A percentile compares a stretch with the other conserved stretches of the same genome.
Evolutionary conservation across 2,888 invertebrate species (phyloP).

Genomic region (Phlogophora meticulosa): DNA sequence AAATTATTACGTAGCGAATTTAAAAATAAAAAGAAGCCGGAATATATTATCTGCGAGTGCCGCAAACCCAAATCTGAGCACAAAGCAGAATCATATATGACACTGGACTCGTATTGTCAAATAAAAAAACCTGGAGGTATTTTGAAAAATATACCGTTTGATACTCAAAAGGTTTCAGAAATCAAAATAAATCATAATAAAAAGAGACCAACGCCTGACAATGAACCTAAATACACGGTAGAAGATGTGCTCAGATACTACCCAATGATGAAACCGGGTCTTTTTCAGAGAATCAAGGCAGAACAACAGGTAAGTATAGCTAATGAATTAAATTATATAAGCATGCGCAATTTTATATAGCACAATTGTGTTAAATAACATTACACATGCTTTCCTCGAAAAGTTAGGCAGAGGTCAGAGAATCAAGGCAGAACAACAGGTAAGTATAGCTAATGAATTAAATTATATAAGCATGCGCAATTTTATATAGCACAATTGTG

Average conservation of each 20-base stretch:
- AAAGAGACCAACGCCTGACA: conserved; percentile 45
- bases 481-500: no score
- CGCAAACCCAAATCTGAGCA: conserved; percentile 41
- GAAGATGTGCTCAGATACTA: conserved; percentile 72
- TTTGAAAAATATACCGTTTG: conserved; percentile 70
- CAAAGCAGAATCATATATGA: not conserved
- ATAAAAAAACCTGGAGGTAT: conserved; percentile 15
- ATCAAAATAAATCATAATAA: conserved; percentile 69
- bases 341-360: no score
- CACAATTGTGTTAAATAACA: no score
- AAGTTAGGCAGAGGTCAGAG: no score
- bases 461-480: no score
- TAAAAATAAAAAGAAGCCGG: conserved; percentile 49
- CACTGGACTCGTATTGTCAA: not conserved
- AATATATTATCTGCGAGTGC: conserved; percentile 66
- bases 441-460: no score
- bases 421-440: no score
- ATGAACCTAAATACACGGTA: not conserved
- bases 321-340: no score
- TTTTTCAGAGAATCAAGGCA: conserved; percentile 50
- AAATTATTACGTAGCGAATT: conserved; percentile 9
- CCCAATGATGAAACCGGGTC: conserved; percentile 65
- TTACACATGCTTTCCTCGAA: no score
- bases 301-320: conserved; percentile 44
- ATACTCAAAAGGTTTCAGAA: conserved; percentile 77